Percentiles rank a stretch among this genome's conserved stretches.
These are phyloP conservation scores for Melanotaenia nigrans DNA, from an alignment of 2,797 vertebrate genomes.

Conservation along the genomic window DNA sequence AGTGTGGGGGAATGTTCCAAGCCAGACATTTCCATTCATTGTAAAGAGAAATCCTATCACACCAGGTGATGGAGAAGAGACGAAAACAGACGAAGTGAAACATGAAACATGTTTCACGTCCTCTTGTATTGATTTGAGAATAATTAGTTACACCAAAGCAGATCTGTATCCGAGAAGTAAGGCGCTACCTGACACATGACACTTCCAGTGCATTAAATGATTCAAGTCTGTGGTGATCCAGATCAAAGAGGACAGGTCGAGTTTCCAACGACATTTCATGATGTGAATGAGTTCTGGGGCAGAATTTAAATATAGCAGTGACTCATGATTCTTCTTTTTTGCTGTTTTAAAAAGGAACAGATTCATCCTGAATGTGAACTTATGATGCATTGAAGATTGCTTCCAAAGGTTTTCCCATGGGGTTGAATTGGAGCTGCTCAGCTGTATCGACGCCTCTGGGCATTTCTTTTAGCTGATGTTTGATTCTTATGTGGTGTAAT, in stretches of 20 bases:
- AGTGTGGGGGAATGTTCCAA: slow-evolving; percentile 51
- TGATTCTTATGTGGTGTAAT: slow-evolving; percentile 30
- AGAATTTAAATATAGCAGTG: slow-evolving; percentile 6
- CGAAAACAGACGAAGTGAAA: slow-evolving; percentile 32
- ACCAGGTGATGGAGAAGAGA: slow-evolving; percentile 20
- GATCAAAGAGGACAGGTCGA: slow-evolving; percentile 6
- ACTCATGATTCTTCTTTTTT: slow-evolving; percentile 11
- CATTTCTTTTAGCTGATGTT: slow-evolving; percentile 38
- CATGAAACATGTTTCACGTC: slow-evolving; percentile 44
- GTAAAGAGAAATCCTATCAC: slow-evolving; percentile 59
- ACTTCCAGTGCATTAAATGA: slow-evolving; percentile 30
- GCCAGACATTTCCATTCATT: slow-evolving; percentile 61
- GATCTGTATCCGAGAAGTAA: slow-evolving; percentile 19
- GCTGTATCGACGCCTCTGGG: slow-evolving; percentile 28
- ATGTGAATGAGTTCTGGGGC: not conserved
- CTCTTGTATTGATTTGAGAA: slow-evolving; percentile 48
- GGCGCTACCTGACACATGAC: slow-evolving; percentile 7
- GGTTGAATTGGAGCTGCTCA: slow-evolving; percentile 22
- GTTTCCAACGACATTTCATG: not conserved
- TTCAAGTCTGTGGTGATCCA: slow-evolving; percentile 27
- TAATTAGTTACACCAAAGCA: slow-evolving; percentile 34
- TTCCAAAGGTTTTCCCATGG: not conserved
- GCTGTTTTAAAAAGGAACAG: not conserved
- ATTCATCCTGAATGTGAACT: slow-evolving; percentile 5
- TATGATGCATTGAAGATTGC: not conserved